phyloP scores from a whole-genome alignment of 2,888 invertebrate genomes.

The Tachina lurida region DNA sequence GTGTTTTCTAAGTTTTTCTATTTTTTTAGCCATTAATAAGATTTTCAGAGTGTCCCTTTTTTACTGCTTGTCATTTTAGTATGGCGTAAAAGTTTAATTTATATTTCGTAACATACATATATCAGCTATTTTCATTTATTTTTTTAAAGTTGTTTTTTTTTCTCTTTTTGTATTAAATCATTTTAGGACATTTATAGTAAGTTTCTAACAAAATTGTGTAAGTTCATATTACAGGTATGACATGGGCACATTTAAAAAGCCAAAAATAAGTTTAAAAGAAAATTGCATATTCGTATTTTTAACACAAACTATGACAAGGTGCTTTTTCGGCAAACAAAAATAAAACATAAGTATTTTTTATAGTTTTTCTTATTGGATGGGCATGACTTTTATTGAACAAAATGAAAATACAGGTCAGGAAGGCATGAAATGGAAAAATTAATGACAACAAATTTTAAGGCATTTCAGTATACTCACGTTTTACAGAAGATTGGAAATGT shows the following conservation, averaged over 20 bases:
- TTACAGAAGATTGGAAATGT: too few relatives aligned
- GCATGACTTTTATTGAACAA: neutral
- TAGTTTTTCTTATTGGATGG: constrained; percentile 6
- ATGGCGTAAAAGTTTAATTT: constrained; percentile 19
- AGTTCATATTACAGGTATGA: neutral
- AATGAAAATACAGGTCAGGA: neutral
- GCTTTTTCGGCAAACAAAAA: neutral
- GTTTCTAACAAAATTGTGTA: neutral
- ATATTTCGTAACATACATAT: constrained; percentile 9
- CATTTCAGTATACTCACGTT: too few relatives aligned
- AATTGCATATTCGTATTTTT: neutral
- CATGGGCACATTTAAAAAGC: neutral
- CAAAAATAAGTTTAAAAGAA: constrained; percentile 7
- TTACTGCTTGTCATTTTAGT: constrained; percentile 5
- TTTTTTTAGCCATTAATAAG: neutral
- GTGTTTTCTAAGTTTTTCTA: neutral
- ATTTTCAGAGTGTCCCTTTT: neutral
- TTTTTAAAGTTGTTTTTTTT: neutral
- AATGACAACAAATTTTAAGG: neutral
- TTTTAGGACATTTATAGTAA: neutral
- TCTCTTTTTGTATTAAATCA: neutral
- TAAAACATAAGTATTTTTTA: neutral
- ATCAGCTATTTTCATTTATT: constrained; percentile 10
- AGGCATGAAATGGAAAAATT: neutral
- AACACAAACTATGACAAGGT: neutral